Percentiles rank a stretch among this genome's conserved stretches.
Conservation (phyloP, 2,888 invertebrate genomes). For the Thysanoteuthis rhombus region DNA sequence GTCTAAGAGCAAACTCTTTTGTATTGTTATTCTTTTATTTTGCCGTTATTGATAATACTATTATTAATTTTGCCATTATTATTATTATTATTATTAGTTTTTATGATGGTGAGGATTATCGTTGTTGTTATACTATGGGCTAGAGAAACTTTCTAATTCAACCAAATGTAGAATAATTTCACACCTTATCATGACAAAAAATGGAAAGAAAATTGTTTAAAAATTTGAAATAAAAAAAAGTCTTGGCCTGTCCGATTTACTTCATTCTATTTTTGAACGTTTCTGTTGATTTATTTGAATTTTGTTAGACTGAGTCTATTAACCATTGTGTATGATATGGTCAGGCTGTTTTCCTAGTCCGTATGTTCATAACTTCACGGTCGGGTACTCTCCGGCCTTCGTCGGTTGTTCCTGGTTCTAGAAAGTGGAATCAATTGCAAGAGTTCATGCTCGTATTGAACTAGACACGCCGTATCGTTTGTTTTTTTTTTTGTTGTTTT, state of each 20-base stretch:
- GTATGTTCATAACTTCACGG: no score
- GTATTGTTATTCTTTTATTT: not conserved
- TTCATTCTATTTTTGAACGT: not conserved
- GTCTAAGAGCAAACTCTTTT: not conserved
- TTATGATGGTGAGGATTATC: not conserved
- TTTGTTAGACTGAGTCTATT: no score
- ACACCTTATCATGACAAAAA: constrained; percentile 12
- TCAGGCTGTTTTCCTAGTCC: no score
- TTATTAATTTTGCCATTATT: not conserved
- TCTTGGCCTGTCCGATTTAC: not conserved
- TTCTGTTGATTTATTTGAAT: no score
- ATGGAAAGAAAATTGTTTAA: not conserved
- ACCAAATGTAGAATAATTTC: not conserved
- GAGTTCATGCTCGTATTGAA: no score
- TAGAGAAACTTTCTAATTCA: not conserved
- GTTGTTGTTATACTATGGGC: not conserved
- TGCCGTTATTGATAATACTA: not conserved
- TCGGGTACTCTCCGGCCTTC: no score
- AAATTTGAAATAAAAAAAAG: not conserved
- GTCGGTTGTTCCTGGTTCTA: no score
- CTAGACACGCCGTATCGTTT: no score
- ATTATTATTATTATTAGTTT: not conserved
- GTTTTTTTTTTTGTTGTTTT: no score
- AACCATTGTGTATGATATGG: no score
- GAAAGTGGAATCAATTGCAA: no score